phyloP scores from a whole-genome alignment of 2,113 vertebrate genomes.

The Boleophthalmus pectinirostris region DNA sequence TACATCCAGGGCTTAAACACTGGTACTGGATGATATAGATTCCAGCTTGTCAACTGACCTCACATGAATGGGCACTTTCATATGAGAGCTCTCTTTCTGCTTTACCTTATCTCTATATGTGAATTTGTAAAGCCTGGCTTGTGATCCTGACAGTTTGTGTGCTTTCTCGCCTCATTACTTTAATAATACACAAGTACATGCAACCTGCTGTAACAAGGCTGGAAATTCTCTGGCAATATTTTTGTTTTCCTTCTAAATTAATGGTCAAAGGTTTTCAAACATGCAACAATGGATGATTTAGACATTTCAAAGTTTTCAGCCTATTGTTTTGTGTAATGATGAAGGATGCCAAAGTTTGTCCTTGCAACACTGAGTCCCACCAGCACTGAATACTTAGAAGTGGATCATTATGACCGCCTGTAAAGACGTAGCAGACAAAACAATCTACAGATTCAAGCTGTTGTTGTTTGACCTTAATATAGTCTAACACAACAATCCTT shows the following conservation, averaged over 20 bases:
- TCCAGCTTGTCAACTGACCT: background rate
- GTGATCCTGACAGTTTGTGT: background rate
- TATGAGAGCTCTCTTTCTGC: background rate
- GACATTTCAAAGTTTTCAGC: background rate
- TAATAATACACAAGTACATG: background rate
- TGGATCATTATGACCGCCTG: background rate
- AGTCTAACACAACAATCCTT: background rate
- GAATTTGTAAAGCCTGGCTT: background rate
- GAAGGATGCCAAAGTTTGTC: background rate
- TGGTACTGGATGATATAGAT: background rate
- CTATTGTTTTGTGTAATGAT: background rate
- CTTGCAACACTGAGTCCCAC: background rate
- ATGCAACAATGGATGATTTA: background rate
- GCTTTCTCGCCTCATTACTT: background rate
- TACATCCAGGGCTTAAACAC: background rate
- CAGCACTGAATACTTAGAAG: background rate
- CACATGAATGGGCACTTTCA: background rate
- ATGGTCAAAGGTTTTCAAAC: background rate
- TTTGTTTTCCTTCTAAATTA: background rate
- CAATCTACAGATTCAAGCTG: background rate
- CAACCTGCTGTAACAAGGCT: background rate
- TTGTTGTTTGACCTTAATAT: background rate
- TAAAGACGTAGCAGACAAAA: background rate
- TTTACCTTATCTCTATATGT: background rate
- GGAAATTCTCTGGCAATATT: background rate